Percentiles rank a stretch among this genome's conserved stretches.
These are phyloP conservation scores for Sesia apiformis DNA, from an alignment of 2,888 invertebrate genomes.

Conservation along the genomic window DNA sequence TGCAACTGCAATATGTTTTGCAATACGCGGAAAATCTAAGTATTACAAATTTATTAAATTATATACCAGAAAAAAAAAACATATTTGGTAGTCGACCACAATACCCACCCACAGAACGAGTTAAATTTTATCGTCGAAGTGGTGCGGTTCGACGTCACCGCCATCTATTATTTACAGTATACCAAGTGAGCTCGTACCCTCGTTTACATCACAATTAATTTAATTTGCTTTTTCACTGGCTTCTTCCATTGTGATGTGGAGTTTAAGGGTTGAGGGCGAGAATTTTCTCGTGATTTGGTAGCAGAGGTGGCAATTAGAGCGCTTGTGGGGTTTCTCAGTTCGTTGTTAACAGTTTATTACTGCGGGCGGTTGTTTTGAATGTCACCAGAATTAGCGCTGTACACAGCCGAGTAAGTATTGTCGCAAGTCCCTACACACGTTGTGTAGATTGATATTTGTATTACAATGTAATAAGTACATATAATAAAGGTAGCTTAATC, in stretches of 20 bases:
- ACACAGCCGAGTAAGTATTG: neutral
- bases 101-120: neutral
- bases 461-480: too few species aligned
- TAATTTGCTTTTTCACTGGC: conserved; percentile 72
- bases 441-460: neutral
- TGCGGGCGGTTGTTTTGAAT: conserved; percentile 36
- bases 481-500: too few species aligned
- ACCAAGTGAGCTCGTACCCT: conserved; percentile 47
- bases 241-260: conserved; percentile 65
- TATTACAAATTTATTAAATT: too few species aligned
- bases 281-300: conserved; percentile 70
- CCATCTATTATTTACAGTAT: conserved; percentile 59
- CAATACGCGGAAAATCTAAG: too few species aligned
- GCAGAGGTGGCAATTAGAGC: conserved; percentile 64
- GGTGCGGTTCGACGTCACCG: conserved; percentile 37
- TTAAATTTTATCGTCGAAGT: neutral
- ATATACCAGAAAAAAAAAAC: too few species aligned
- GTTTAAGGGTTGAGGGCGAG: conserved; percentile 50
- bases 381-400: neutral
- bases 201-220: conserved; percentile 72
- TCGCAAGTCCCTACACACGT: neutral
- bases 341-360: conserved; percentile 64
- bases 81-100: neutral
- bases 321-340: conserved; percentile 64
- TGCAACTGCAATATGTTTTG: too few species aligned